phyloP scores from a whole-genome alignment of 2,888 invertebrate species.

The Cartodere bifasciata region DNA sequence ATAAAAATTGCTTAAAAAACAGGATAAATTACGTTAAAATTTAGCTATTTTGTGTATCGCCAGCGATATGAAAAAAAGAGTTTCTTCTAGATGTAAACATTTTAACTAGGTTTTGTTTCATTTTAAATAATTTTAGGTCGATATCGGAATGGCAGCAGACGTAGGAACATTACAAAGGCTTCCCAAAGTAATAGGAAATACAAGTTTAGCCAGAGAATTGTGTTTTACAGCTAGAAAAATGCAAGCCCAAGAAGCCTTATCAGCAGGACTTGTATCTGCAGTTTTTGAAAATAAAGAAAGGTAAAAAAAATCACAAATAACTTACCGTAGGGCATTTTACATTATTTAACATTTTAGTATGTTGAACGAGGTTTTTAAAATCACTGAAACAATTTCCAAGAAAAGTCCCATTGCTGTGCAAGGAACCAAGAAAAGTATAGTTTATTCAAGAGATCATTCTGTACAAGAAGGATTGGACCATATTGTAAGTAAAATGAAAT shows the following conservation, averaged over 20 bases:
- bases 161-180: conserved; percentile 88
- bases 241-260: conserved; percentile 64
- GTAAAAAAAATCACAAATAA: conserved; percentile 31
- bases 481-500: conserved; percentile 76
- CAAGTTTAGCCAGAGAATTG: conserved; percentile 77
- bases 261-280: conserved; percentile 72
- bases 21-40: no score
- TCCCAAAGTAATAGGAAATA: conserved; percentile 81
- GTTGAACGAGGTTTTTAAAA: conserved; percentile 54
- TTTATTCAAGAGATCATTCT: conserved; percentile 79
- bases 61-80: no score
- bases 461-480: conserved; percentile 82
- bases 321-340: not conserved
- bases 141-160: conserved; percentile 86
- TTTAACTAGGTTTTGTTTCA: no score
- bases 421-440: conserved; percentile 69
- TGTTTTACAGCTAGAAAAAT: conserved; percentile 79
- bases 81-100: no score
- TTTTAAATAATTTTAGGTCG: conserved; percentile 39
- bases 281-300: conserved; percentile 55
- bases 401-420: conserved; percentile 95
- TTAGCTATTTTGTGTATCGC: no score
- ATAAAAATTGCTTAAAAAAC: no score
- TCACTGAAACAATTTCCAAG: conserved; percentile 68
- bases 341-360: conserved; percentile 40